Evolutionary conservation across 2,113 vertebrate genomes (phyloP).

Genomic region (Coptodon rendalli): DNA sequence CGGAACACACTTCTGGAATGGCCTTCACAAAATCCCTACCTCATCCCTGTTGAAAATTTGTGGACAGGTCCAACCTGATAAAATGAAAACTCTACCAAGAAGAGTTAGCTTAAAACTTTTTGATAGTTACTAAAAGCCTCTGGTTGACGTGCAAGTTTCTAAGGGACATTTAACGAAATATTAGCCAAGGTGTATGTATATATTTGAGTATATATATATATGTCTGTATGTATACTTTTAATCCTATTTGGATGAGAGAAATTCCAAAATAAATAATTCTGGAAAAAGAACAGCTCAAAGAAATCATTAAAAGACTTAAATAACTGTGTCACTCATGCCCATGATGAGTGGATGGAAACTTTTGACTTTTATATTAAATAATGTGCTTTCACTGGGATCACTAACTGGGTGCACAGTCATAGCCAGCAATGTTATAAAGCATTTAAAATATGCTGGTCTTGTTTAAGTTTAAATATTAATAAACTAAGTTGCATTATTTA

Average conservation of each 20-base stretch:
- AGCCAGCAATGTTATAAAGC: not conserved
- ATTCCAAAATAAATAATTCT: not conserved
- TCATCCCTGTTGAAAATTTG: not conserved
- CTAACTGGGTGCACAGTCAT: not conserved
- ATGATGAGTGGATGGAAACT: not conserved
- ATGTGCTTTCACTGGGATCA: not conserved
- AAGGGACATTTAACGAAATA: not conserved
- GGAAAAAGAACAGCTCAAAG: not conserved
- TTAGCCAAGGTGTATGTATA: not conserved
- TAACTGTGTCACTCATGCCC: not conserved
- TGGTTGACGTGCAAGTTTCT: not conserved
- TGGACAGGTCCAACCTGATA: accelerated
- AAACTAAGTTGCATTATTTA: not conserved
- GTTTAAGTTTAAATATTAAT: not conserved
- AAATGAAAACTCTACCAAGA: not conserved
- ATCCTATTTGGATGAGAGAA: not conserved
- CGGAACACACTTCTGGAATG: not conserved
- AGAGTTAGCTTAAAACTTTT: not conserved
- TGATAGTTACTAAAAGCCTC: not conserved
- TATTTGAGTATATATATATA: not conserved
- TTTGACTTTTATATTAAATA: not conserved
- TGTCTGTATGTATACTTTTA: not conserved
- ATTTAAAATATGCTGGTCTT: not conserved
- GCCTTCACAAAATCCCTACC: not conserved
- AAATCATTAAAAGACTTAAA: not conserved